A percentile compares a stretch with the other conserved stretches of the same genome.
Evolutionary conservation across 2,113 vertebrate genomes (phyloP).

Genomic region (Vidua macroura): DNA sequence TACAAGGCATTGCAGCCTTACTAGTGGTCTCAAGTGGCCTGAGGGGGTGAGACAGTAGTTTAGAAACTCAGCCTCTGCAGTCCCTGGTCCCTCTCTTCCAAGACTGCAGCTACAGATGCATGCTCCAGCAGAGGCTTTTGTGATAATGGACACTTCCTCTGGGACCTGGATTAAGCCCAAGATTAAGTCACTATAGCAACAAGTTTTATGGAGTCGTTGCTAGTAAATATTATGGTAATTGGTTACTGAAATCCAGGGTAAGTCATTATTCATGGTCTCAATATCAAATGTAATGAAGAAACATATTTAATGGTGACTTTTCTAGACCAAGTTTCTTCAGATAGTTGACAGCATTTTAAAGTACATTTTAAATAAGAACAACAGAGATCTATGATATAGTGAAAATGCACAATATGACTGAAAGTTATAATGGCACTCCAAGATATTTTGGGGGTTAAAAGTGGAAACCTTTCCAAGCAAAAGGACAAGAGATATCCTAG

Average conservation of each 20-base stretch:
- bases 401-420: neutral
- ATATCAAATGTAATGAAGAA: conserved; percentile 4
- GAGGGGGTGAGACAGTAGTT: conserved; percentile 16
- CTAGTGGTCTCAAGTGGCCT: neutral
- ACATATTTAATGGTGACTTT: neutral
- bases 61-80: neutral
- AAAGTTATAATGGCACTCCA: neutral
- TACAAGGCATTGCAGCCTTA: neutral
- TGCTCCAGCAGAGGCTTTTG: neutral
- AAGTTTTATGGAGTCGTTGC: neutral
- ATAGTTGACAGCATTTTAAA: neutral
- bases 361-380: neutral
- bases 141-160: conserved; percentile 13
- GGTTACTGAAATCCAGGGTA: conserved; percentile 39
- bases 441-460: neutral
- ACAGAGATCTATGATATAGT: neutral
- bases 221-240: conserved; percentile 54
- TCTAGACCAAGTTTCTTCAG: neutral
- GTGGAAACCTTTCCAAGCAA: neutral
- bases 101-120: neutral
- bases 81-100: neutral
- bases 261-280: neutral
- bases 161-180: conserved; percentile 23
- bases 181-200: conserved; percentile 34
- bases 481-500: neutral